phyloP scores from a whole-genome alignment of 2,113 vertebrate genomes.

The Esox niger region DNA sequence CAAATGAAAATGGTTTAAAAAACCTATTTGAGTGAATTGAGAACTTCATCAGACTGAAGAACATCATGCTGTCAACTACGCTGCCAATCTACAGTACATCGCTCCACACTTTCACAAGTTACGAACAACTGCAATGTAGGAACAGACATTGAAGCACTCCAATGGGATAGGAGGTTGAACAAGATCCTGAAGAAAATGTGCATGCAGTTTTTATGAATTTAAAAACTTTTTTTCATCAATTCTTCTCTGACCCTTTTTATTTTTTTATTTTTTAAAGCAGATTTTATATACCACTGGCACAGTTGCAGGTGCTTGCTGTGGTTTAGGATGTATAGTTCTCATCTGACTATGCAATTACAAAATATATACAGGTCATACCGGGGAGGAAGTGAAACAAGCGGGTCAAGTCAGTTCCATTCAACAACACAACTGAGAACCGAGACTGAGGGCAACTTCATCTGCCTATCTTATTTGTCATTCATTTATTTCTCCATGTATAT shows the following conservation, averaged over 20 bases:
- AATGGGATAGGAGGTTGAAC: background rate
- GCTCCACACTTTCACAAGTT: background rate
- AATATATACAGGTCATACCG: slow-evolving; percentile 39
- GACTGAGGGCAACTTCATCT: too few species aligned
- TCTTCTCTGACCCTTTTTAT: background rate
- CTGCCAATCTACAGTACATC: background rate
- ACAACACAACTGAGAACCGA: too few species aligned
- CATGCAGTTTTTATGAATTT: slow-evolving; percentile 68
- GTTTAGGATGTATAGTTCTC: slow-evolving; percentile 54
- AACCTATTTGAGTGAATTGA: slow-evolving; percentile 9
- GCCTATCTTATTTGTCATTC: slow-evolving; percentile 31
- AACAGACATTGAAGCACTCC: background rate
- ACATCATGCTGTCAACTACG: slow-evolving; percentile 70
- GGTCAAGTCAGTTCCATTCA: slow-evolving; percentile 21
- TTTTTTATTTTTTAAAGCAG: slow-evolving; percentile 52
- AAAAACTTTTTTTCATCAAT: slow-evolving; percentile 35
- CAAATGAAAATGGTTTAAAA: slow-evolving; percentile 34
- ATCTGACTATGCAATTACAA: slow-evolving; percentile 77
- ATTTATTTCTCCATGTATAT: slow-evolving; percentile 55
- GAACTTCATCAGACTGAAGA: slow-evolving; percentile 62
- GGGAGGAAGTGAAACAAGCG: slow-evolving; percentile 26
- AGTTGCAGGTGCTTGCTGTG: slow-evolving; percentile 44
- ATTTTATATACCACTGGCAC: slow-evolving; percentile 43
- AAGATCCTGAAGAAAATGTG: slow-evolving; percentile 60
- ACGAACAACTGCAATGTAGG: slow-evolving; percentile 47